These are phyloP conservation scores for Cylindroiulus punctatus DNA, from an alignment of 2,888 invertebrate genomes.

Conservation along the genomic window DNA sequence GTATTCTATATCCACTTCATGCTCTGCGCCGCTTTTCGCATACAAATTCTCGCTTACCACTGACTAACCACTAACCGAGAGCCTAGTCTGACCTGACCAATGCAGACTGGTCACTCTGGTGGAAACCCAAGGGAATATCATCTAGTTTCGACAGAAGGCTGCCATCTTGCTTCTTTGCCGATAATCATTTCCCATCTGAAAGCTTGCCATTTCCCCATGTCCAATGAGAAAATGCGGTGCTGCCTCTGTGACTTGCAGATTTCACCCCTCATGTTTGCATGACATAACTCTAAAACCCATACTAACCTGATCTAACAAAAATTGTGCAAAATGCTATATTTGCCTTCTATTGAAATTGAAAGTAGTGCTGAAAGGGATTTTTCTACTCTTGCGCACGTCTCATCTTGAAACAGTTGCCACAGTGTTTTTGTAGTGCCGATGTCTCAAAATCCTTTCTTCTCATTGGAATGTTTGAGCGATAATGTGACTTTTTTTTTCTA, in stretches of 20 bases:
- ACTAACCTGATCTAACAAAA: slow-evolving; percentile 9
- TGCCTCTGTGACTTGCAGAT: slow-evolving; percentile 54
- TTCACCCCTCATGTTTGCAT: slow-evolving; percentile 36
- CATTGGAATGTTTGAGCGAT: neutral
- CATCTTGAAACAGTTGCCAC: slow-evolving; percentile 4
- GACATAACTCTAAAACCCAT: neutral
- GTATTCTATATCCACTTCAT: slow-evolving; percentile 37
- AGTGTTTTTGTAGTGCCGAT: neutral
- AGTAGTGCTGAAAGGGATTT: slow-evolving; percentile 33
- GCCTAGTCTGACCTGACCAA: too few relatives aligned
- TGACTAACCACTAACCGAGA: slow-evolving; percentile 1
- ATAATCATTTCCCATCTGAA: neutral
- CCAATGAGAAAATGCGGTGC: slow-evolving; percentile 42
- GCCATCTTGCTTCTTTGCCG: neutral
- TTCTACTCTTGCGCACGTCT: slow-evolving; percentile 42
- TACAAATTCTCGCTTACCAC: neutral
- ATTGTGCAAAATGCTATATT: slow-evolving; percentile 1
- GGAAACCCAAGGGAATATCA: neutral
- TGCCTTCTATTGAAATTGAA: neutral
- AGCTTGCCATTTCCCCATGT: neutral
- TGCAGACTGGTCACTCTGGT: too few relatives aligned
- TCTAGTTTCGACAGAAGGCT: neutral
- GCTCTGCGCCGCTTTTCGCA: slow-evolving; percentile 16
- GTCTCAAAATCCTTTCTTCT: neutral
- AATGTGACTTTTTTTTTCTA: neutral